phyloP scores from a whole-genome alignment of 1,140 invertebrate species.

The Watersipora subatra region DNA sequence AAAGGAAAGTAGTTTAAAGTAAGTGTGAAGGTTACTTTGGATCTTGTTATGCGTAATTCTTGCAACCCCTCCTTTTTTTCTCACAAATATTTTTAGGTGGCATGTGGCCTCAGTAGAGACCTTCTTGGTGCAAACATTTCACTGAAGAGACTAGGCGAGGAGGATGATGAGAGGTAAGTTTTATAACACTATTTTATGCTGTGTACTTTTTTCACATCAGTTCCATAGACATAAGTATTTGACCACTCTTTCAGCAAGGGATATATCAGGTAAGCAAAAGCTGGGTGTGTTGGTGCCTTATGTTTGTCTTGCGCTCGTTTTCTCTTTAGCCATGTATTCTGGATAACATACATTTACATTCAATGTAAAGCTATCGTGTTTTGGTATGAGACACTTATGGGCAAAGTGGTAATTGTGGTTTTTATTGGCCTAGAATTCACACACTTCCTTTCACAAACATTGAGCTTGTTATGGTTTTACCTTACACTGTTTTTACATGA shows the following conservation, averaged over 20 bases:
- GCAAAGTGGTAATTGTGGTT: too few relatives aligned
- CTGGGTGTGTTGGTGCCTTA: not conserved
- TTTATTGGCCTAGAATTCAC: too few relatives aligned
- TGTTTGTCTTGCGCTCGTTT: not conserved
- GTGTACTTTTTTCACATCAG: not conserved
- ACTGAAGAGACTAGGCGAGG: slow-evolving; percentile 8
- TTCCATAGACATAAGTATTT: not conserved
- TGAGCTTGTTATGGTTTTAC: not conserved
- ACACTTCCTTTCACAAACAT: not conserved
- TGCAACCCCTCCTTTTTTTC: not conserved
- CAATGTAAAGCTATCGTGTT: too few relatives aligned
- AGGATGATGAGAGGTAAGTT: slow-evolving; percentile 8
- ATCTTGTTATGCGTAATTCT: not conserved
- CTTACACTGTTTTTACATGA: not conserved
- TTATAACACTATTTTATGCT: slow-evolving; percentile 3
- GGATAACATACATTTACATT: too few relatives aligned
- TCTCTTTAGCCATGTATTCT: not conserved
- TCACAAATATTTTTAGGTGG: slow-evolving; percentile 16
- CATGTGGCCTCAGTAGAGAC: slow-evolving; percentile 29
- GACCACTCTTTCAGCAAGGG: not conserved
- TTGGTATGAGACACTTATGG: too few relatives aligned
- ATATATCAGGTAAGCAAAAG: not conserved
- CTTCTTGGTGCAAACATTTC: slow-evolving; percentile 22
- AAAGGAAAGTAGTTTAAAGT: not conserved
- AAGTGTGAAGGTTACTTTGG: not conserved